Base-by-base conservation (phyloP, 2,113 vertebrate species). In the Orientallactaga bullata region DNA sequence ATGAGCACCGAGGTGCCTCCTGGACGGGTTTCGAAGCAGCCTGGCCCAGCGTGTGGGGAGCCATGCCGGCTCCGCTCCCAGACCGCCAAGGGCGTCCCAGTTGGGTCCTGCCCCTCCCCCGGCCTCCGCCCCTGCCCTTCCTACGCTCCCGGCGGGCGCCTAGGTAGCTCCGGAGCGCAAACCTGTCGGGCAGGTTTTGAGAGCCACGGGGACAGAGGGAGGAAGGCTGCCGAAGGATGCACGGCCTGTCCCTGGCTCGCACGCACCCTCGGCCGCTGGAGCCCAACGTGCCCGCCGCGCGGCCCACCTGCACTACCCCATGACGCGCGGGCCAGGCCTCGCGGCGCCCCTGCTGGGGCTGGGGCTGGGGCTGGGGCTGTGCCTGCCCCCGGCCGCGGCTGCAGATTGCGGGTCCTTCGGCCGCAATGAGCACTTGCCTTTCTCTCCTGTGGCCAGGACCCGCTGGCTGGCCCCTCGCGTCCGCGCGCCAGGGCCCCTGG, bases 111-210 rank as follows among this genome's bases (percentile, higher is more conserved):
- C 95, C 95, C 96, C 97, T 95, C 28, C 63, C 55, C 85, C 66
- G 51, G 85, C 90, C 66, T 82, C 93, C 65, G 28, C 96, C 96
- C 51, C 72, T 76, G 92, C 42, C 92, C 51, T 97, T 94, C 97
- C 97, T 90, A 82, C 9, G 63, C 95, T 96, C 92, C 92, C 1
- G 51, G 79, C 79, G 83, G 86, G 61, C n/a, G 92, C 97, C 89
- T 96, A 96, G 96, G 94, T 97, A 96, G 96, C n/a, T 72, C 66
- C 0, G 3, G 30, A 97, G 87, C 5, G 92, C 89, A 76, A 96
- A 98, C 98, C 97, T 30, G 98, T 98, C 85, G 1, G 95, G 96
- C 98, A 88, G 97, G 98, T 98, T 98, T 98, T 84, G 37, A 93
- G 94, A 78, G 85, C 80, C 1, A 63, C 55, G 6, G 85, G 51